Evolutionary conservation across 2,113 vertebrate species (phyloP).

Genomic region (Phylloscopus trochilus): DNA sequence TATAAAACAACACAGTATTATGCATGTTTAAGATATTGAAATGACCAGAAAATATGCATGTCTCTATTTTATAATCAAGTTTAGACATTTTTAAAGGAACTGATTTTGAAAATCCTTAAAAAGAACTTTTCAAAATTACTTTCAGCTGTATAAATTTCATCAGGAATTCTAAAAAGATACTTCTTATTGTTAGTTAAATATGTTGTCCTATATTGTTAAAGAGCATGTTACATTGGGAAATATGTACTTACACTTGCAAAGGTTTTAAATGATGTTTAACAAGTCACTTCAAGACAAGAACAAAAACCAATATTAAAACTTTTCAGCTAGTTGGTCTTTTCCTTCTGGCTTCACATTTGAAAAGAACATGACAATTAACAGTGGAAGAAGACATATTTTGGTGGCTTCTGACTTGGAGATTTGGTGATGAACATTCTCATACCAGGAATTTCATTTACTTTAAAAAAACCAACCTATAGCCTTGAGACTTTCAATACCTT

Average conservation of each 20-base stretch:
- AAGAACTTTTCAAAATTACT: neutral
- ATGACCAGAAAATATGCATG: neutral
- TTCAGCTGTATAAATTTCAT: neutral
- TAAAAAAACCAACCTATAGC: neutral
- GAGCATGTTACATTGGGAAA: neutral
- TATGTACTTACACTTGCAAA: neutral
- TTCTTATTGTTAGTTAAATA: neutral
- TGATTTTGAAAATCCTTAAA: neutral
- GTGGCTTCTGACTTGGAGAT: neutral
- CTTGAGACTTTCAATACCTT: neutral
- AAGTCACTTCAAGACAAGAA: neutral
- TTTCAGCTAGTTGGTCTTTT: neutral
- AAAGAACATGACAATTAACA: neutral
- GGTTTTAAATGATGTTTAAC: neutral
- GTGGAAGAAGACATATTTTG: neutral
- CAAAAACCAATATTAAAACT: neutral
- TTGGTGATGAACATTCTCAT: neutral
- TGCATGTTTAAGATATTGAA: neutral
- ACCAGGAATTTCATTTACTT: neutral
- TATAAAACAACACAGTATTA: neutral
- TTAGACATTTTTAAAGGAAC: neutral
- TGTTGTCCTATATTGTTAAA: neutral
- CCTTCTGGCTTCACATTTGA: neutral
- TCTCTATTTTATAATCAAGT: neutral
- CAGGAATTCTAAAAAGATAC: neutral